Base-by-base conservation (phyloP, 1,140 invertebrate genomes). In the Drosophila tristis region DNA sequence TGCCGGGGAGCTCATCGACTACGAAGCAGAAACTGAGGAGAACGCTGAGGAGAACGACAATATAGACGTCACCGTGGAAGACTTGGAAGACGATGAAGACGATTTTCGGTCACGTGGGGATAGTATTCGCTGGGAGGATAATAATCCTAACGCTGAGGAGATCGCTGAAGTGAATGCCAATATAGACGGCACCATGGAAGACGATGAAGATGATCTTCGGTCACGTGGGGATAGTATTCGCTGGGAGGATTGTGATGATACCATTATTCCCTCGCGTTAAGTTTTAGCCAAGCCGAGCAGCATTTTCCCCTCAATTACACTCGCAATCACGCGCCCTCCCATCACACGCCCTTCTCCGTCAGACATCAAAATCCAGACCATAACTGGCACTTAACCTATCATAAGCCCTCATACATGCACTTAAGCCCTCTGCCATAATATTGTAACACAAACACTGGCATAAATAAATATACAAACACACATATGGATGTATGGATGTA, bases 341-440 rank as follows among this genome's bases (percentile, higher is more conserved):
- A 6, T 13, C 31, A 39, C 3, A 13, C 35, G 35, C 11, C 15
- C 5, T 13, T 25, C 63, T 35, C 57, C 26, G 16, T 25, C 39
- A 39, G n/a, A 13, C 31, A 47, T 16, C 45, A 42, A 76, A 75
- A 75, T 76, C 55, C 73, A 39, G 26, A 39, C 11, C 63, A 54
- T 35, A 76, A 76, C 63, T 76, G 74, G 20, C 67, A 81, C 73
- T 81, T 81, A 77, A 64, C 61, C 79, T 48, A 67, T 67, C 62
- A 80, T 73, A 77, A 73, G 78, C 63, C 35, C 53, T 44, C 44
- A 71, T 63, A 76, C 63, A 56, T 58, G 73, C 62, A 25, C 64
- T 55, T 58, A 77, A 77, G 73, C 64, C 63, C 48, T 61, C 15
- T 8, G 39, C 26, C 58, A 49, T 59, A 48, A 76, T 48, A 13